Conservation (phyloP, 2,888 invertebrate genomes). For the Callimorpha dominula region DNA sequence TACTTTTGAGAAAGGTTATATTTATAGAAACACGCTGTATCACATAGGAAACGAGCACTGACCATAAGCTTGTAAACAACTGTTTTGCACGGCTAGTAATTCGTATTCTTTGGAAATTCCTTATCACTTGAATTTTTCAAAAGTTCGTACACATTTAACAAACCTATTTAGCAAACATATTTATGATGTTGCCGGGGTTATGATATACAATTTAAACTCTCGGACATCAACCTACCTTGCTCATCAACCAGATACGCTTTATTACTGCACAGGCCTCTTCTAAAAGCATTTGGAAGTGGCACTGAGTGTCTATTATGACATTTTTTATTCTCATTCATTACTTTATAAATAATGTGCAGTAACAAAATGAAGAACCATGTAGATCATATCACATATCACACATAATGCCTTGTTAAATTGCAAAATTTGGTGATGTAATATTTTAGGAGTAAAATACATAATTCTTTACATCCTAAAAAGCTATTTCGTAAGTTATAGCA, state of each 20-base stretch:
- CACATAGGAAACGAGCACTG: too few species aligned
- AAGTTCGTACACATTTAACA: background rate
- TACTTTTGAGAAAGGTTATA: too few species aligned
- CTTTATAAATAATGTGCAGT: background rate
- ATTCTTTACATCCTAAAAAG: background rate
- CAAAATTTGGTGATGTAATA: background rate
- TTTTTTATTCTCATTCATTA: background rate
- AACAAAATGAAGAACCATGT: too few species aligned
- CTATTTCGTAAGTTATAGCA: background rate
- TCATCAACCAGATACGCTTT: background rate
- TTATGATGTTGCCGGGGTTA: background rate
- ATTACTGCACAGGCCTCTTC: background rate
- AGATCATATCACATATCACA: background rate
- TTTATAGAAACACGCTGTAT: too few species aligned
- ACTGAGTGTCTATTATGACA: background rate
- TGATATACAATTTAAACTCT: background rate
- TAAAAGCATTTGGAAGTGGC: slow-evolving; percentile 5
- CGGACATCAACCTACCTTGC: background rate
- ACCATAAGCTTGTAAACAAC: too few species aligned
- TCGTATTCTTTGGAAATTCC: background rate
- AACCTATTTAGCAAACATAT: background rate
- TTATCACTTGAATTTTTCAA: background rate
- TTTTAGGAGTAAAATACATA: too few species aligned
- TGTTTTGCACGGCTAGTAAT: background rate
- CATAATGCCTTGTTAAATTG: background rate